Evolutionary conservation across 1,140 invertebrate genomes (phyloP).

Genomic region (Sycophaga agraensis): DNA sequence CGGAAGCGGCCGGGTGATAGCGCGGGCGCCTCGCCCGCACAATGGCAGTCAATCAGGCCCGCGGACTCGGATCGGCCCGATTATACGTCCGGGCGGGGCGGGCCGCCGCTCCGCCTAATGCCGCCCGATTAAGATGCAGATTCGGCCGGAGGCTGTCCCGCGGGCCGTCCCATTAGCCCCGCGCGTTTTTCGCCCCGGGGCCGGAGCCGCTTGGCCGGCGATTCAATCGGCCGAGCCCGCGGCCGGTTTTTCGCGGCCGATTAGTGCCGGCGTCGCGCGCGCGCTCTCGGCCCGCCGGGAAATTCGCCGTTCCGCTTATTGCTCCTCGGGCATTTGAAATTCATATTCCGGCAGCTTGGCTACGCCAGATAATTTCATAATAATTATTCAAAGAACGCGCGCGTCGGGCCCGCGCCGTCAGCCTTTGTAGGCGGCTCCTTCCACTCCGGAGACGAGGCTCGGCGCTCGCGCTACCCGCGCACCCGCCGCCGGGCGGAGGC

Average conservation of each 20-base stretch:
- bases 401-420: background rate
- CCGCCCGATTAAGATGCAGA: conserved; percentile 27
- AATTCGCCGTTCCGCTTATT: conserved; percentile 16
- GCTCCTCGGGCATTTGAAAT: conserved; percentile 24
- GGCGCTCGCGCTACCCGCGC: too few species aligned
- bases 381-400: conserved; percentile 27
- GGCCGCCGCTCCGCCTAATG: conserved; percentile 9
- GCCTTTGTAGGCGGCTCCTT: too few species aligned
- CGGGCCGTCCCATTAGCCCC: too few species aligned
- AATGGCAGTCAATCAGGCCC: conserved; percentile 41
- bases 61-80: conserved; percentile 33
- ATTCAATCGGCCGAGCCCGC: too few species aligned
- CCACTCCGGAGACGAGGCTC: too few species aligned
- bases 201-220: too few species aligned
- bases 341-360: conserved; percentile 21
- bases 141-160: too few species aligned
- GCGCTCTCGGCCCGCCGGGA: background rate
- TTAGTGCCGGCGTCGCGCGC: too few species aligned
- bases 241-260: too few species aligned
- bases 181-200: too few species aligned
- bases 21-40: conserved; percentile 34
- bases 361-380: conserved; percentile 21
- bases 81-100: conserved; percentile 28
- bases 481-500: too few species aligned
- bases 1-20: too few species aligned